Evolutionary conservation across 1,140 invertebrate genomes (phyloP), one percentile per base, ranked within the genome.

Genomic region (Drosophila ironensis): DNA sequence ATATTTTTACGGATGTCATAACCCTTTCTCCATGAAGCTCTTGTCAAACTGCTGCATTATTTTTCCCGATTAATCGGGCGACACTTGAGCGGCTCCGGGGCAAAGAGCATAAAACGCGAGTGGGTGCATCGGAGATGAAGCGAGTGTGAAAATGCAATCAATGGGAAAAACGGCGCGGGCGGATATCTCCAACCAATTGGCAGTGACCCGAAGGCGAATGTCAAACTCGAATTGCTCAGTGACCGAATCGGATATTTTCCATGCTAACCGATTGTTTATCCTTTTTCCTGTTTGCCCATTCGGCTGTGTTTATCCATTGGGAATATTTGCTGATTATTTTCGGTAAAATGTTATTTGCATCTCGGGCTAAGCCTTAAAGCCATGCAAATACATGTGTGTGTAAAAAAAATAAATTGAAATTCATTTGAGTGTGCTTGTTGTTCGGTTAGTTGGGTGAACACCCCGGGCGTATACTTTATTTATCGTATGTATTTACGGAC

Each of bases 31-130:
- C n/a, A n/a, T n/a, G n/a, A 25, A 25, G 25, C 16, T 37, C 33
- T 37, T 37, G 12, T 37, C 2, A 16, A 17, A 54, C 22, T 33
- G 16, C 7, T 25, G 8, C 9, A 51, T 40, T 77, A 75, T 61
- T 45, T 69, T 54, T 37, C 45, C 42, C 57, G 61, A 84, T 84
- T 82, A 82, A 82, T 84, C 69, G 73, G 24, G 69, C 86, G 78
- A 40, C 80, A 82, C 80, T 78, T 56, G 78, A 54, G 33, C 86
- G 69, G 54, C 50, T 73, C 25, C 19, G 14, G 14, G 27, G 19
- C 24, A 37, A n/a, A 41, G 64, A 16, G 42, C 57, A 84, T 82
- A 60, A 82, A 82, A 47, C 33, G 27, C 77, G 48, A 73, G 45
- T 66, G 53, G 72, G 33, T 81, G 67, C 60, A 42, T 57, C 52